Conservation (phyloP, 1,140 invertebrate species). For the Lepidurus couesii region DNA sequence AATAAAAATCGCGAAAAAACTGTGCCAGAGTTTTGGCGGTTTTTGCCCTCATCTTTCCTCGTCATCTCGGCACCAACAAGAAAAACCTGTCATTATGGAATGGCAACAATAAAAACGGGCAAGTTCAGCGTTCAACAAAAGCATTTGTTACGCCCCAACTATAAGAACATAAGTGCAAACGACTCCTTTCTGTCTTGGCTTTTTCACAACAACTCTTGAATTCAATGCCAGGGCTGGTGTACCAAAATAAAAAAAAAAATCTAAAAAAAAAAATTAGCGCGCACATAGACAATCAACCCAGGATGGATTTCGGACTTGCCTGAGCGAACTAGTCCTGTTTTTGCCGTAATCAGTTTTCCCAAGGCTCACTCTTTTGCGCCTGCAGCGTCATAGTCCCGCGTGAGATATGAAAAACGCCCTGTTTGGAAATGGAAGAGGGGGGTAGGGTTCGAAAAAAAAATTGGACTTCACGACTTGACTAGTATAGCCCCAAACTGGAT, state of each 20-base stretch:
- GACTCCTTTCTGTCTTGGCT: neutral
- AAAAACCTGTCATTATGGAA: neutral
- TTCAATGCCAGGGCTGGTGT: neutral
- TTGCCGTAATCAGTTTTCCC: conserved; percentile 11
- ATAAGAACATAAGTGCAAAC: neutral
- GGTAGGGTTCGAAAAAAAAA: neutral
- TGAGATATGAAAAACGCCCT: neutral
- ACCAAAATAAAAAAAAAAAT: neutral
- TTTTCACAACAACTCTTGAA: neutral
- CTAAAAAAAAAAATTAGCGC: neutral
- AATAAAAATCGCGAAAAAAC: neutral
- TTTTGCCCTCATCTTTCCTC: neutral
- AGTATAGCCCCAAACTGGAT: neutral
- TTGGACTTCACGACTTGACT: neutral
- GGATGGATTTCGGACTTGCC: conserved; percentile 1
- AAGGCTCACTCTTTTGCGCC: neutral
- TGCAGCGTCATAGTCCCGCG: neutral
- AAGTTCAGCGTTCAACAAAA: neutral
- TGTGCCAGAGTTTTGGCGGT: neutral
- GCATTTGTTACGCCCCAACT: conserved; percentile 12
- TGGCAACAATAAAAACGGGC: neutral
- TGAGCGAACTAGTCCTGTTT: conserved; percentile 5
- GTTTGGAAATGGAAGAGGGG: neutral
- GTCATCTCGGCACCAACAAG: neutral
- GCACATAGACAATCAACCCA: neutral